phyloP scores from a whole-genome alignment of 2,113 vertebrate genomes.

The Bucco capensis region DNA sequence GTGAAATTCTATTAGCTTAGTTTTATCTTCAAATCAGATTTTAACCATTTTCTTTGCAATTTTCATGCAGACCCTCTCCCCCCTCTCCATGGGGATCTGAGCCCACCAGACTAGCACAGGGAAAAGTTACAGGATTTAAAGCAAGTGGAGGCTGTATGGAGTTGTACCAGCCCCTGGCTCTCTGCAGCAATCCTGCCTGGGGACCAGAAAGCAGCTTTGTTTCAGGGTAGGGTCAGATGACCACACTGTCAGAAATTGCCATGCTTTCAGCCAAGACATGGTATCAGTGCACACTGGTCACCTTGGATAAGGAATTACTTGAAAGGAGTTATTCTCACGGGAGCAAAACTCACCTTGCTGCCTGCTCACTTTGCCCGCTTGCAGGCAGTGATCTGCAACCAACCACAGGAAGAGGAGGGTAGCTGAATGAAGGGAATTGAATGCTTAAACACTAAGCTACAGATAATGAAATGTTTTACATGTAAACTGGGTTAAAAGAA shows the following conservation, averaged over 20 bases:
- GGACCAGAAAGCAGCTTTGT: neutral
- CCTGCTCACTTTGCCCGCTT: neutral
- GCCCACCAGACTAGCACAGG: neutral
- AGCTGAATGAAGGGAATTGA: neutral
- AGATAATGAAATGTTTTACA: neutral
- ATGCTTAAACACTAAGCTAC: conserved; percentile 19
- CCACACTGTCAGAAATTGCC: neutral
- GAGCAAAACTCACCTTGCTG: neutral
- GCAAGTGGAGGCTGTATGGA: neutral
- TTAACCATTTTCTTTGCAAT: neutral
- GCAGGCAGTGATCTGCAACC: conserved; percentile 21
- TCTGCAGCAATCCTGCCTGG: neutral
- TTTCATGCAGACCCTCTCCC: neutral
- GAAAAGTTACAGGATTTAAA: neutral
- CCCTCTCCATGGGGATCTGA: neutral
- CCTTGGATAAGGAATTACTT: conserved; percentile 32
- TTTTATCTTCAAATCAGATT: neutral
- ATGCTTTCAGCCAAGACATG: neutral
- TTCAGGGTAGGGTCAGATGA: neutral
- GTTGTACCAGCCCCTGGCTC: neutral
- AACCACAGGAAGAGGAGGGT: neutral
- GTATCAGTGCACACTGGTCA: neutral
- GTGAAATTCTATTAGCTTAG: neutral
- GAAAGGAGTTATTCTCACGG: conserved; percentile 27
- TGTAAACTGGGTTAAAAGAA: conserved; percentile 12